phyloP scores from a whole-genome alignment of 2,113 vertebrate species.

The Microcebus ravelobensis region DNA sequence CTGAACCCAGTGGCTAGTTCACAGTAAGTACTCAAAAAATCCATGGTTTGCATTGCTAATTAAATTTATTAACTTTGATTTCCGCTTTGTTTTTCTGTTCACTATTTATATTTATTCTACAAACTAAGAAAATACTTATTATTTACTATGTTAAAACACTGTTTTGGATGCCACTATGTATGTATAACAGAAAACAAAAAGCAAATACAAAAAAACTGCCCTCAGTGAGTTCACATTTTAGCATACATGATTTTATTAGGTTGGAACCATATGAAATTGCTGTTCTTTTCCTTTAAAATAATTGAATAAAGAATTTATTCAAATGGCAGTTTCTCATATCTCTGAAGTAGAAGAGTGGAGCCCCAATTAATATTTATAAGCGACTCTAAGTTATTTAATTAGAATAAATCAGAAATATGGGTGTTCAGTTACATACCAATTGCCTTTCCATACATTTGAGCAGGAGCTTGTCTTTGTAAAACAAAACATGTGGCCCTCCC shows the following conservation, averaged over 20 bases:
- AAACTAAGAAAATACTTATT: not conserved
- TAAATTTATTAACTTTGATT: conserved; percentile 3
- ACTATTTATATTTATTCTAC: not conserved
- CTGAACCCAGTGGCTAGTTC: not conserved
- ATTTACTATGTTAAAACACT: not conserved
- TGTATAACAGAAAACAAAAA: not conserved
- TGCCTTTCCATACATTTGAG: not conserved
- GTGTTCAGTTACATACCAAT: not conserved
- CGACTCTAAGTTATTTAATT: not conserved
- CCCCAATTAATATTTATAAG: not conserved
- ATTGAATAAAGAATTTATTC: not conserved
- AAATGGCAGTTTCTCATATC: not conserved
- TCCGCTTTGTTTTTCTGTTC: not conserved
- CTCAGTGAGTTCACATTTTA: not conserved
- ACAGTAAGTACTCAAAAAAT: not conserved
- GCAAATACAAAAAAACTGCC: not conserved
- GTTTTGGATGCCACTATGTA: not conserved
- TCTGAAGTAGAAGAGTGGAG: not conserved
- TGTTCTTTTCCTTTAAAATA: not conserved
- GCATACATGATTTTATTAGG: not conserved
- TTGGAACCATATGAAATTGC: not conserved
- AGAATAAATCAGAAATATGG: not conserved
- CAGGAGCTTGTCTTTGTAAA: not conserved
- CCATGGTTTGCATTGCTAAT: not conserved
- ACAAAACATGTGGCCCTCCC: not conserved